Conservation (phyloP, 1,140 invertebrate genomes). For the Aphaenogaster rudis region DNA sequence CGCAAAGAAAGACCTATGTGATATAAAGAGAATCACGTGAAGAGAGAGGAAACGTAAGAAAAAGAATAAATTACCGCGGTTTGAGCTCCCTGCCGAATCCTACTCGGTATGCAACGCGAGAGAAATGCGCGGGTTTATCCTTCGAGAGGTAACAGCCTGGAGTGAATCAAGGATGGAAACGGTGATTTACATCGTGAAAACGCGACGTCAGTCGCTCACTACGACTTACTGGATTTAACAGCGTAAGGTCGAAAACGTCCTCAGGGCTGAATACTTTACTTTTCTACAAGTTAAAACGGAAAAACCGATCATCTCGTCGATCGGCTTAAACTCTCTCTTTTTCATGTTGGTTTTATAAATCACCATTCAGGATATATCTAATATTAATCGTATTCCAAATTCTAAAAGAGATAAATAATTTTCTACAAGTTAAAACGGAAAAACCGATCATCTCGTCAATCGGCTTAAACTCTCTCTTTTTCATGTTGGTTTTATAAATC, state of each 20-base stretch:
- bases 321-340: not conserved
- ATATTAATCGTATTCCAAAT: too few species aligned
- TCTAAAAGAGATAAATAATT: too few species aligned
- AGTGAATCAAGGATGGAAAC: not conserved
- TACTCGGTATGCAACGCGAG: slow-evolving; percentile 55
- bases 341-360: not conserved
- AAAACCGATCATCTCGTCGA: slow-evolving; percentile 28
- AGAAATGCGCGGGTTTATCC: slow-evolving; percentile 57
- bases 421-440: too few species aligned
- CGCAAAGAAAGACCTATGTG: not conserved
- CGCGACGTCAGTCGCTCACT: not conserved
- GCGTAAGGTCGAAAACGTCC: slow-evolving; percentile 12
- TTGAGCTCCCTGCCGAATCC: slow-evolving; percentile 17
- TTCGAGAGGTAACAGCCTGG: slow-evolving; percentile 24
- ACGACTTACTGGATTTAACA: slow-evolving; percentile 66
- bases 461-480: too few species aligned
- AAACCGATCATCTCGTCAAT: too few species aligned
- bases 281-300: slow-evolving; percentile 47
- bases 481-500: too few species aligned
- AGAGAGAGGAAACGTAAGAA: too few species aligned
- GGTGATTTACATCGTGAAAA: slow-evolving; percentile 71
- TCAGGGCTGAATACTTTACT: not conserved
- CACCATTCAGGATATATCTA: too few species aligned
- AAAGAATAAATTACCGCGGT: slow-evolving; percentile 38
- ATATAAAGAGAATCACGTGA: not conserved